Conservation (phyloP, 2,113 vertebrate genomes). For the Myxocyprinus asiaticus region DNA sequence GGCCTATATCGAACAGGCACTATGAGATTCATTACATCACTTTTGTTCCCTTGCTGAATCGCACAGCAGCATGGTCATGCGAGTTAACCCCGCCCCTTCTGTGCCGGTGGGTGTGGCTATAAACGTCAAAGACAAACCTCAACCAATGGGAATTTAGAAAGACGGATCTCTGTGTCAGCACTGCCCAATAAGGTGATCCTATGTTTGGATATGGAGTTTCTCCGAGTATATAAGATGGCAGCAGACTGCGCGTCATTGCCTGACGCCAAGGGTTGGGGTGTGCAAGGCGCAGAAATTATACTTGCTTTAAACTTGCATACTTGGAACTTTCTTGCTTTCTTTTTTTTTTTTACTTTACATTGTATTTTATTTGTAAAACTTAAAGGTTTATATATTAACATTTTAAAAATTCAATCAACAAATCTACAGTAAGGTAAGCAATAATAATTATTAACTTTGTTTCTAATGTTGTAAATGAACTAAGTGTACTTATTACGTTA, state of each 20-base stretch:
- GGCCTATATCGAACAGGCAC: no score
- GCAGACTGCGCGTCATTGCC: slow-evolving; percentile 59
- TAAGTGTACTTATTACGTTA: no score
- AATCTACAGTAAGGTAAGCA: background rate
- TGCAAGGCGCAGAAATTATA: slow-evolving; percentile 64
- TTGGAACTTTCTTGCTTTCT: slow-evolving; percentile 1
- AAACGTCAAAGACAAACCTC: background rate
- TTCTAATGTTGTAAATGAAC: background rate
- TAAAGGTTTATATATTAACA: background rate
- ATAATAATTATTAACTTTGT: rapidly evolving
- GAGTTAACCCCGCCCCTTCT: background rate
- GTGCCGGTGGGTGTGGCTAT: background rate
- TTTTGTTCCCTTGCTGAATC: background rate
- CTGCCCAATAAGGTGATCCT: slow-evolving; percentile 60
- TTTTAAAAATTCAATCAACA: background rate
- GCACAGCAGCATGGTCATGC: background rate
- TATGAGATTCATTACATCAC: no score
- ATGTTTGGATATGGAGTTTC: slow-evolving; percentile 54
- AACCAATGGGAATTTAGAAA: slow-evolving; percentile 53
- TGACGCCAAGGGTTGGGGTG: slow-evolving; percentile 79
- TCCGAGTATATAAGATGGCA: slow-evolving; percentile 47
- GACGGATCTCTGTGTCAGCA: background rate
- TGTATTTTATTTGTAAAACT: background rate
- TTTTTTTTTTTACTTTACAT: slow-evolving; percentile 45
- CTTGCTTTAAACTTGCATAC: slow-evolving; percentile 73